Conservation (phyloP, 92 coral and sea anemone genomes). For the Parazoanthus atlanticus region DNA sequence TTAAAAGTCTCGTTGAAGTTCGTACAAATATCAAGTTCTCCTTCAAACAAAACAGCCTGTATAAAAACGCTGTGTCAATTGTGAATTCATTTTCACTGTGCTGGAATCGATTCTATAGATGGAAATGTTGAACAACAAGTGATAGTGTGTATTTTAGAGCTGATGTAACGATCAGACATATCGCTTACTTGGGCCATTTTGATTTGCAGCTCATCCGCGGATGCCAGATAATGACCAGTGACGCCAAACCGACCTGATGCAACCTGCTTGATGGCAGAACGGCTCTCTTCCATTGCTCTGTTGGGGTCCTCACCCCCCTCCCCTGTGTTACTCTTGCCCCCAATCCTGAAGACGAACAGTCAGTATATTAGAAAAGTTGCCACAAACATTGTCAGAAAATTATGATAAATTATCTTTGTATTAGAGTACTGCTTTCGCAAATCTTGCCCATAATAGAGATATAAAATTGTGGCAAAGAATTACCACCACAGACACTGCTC, state of each 20-base stretch:
- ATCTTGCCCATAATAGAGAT: too few species aligned
- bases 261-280: conserved; percentile 94
- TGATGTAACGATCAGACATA: background rate
- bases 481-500: too few species aligned
- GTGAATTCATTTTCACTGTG: too few species aligned
- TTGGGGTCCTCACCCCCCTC: conserved; percentile 95
- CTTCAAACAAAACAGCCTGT: too few species aligned
- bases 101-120: too few species aligned
- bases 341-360: conserved; percentile 62
- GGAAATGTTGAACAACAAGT: background rate
- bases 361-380: background rate
- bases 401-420: too few species aligned
- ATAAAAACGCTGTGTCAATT: too few species aligned
- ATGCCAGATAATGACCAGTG: conserved; percentile 86
- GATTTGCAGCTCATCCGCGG: conserved; percentile 91
- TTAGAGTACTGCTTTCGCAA: too few species aligned
- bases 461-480: too few species aligned
- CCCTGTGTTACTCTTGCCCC: conserved; percentile 97
- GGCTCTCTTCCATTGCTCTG: conserved; percentile 76
- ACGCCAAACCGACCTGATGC: conserved; percentile 99
- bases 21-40: too few species aligned
- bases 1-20: too few species aligned
- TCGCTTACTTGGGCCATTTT: conserved; percentile 95
- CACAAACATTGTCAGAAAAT: too few species aligned
- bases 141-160: background rate